Evolutionary conservation across 1,140 invertebrate species (phyloP).

Genomic region (Asobara japonica): DNA sequence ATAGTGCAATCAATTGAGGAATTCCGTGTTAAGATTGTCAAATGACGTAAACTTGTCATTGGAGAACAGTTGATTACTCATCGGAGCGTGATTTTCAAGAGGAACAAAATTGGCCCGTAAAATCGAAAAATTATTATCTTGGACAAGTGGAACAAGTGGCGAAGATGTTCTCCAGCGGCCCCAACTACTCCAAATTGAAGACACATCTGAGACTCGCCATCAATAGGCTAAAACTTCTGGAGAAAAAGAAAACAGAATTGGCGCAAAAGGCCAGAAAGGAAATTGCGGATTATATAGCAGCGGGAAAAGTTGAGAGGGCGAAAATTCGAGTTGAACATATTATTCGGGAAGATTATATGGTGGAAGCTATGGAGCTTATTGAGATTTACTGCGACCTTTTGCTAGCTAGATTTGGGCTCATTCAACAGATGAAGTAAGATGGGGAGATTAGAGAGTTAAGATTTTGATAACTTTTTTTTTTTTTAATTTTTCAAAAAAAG

Average conservation of each 20-base stretch:
- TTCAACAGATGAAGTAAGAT: slow-evolving; percentile 94
- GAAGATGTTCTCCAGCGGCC: slow-evolving; percentile 85
- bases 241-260: slow-evolving; percentile 98
- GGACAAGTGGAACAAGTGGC: slow-evolving; percentile 2
- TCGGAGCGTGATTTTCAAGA: slow-evolving; percentile 1
- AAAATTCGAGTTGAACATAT: slow-evolving; percentile 98
- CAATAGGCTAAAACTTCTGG: slow-evolving; percentile 92
- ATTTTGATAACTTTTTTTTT: neutral
- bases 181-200: slow-evolving; percentile 95
- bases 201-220: slow-evolving; percentile 93
- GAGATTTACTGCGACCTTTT: slow-evolving; percentile 99
- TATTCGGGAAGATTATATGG: slow-evolving; percentile 98
- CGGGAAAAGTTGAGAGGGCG: slow-evolving; percentile 91
- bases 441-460: neutral
- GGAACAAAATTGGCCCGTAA: neutral
- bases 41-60: neutral
- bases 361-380: slow-evolving; percentile 98
- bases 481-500: no score
- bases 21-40: no score
- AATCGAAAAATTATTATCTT: slow-evolving; percentile 18
- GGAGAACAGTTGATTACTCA: neutral
- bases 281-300: slow-evolving; percentile 95
- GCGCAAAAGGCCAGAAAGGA: slow-evolving; percentile 95
- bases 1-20: no score
- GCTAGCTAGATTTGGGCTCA: slow-evolving; percentile 95